Percentiles rank a stretch among this genome's conserved stretches.
Conservation (phyloP, 2,888 invertebrate genomes). For the Salpingus planirostris region DNA sequence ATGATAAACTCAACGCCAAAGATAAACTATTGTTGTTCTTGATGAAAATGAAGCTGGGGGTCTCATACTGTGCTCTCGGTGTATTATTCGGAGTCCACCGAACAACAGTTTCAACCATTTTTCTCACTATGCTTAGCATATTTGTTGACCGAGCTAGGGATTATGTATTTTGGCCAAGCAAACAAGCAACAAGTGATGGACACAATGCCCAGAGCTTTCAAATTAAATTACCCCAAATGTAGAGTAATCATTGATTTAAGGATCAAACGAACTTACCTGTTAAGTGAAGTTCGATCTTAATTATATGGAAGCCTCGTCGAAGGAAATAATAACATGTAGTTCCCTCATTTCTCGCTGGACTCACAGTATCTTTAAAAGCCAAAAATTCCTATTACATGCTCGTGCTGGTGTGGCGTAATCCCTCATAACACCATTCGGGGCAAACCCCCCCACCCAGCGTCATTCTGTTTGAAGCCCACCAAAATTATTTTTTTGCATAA, state of each 20-base stretch:
- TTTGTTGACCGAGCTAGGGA: neutral
- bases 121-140: neutral
- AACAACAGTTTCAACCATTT: neutral
- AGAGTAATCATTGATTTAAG: neutral
- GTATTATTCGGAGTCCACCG: neutral
- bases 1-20: neutral
- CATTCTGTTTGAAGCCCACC: too few species aligned
- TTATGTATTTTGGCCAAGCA: slow-evolving; percentile 1
- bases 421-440: too few species aligned
- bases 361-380: too few species aligned
- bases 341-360: too few species aligned
- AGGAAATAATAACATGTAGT: too few species aligned
- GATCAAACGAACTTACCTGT: too few species aligned
- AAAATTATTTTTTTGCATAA: too few species aligned
- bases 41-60: neutral
- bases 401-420: too few species aligned
- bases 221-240: neutral
- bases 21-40: slow-evolving; percentile 1
- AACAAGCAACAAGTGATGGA: neutral
- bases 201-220: neutral
- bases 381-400: too few species aligned
- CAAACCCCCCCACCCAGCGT: too few species aligned
- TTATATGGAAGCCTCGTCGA: too few species aligned
- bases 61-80: neutral
- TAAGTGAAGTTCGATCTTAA: too few species aligned